Percentiles rank a stretch among this genome's conserved stretches.
Conservation (phyloP, 1,140 invertebrate genomes). For the Solenopsis invicta region DNA sequence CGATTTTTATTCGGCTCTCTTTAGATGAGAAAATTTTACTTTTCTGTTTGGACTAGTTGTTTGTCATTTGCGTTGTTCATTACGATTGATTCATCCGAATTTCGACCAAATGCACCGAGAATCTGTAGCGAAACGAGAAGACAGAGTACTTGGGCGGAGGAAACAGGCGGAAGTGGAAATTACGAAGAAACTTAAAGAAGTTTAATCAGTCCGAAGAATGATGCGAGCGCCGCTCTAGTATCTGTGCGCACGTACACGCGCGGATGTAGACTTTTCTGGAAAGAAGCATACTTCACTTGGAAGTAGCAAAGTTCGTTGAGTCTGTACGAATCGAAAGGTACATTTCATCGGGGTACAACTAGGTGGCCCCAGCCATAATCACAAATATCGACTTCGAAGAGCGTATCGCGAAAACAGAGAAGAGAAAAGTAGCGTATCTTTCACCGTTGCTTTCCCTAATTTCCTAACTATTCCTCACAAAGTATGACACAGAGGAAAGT, state of each 20-base stretch:
- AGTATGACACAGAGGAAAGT: background rate
- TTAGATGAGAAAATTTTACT: conserved; percentile 13
- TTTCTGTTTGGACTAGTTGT: conserved; percentile 36
- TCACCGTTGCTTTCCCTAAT: conserved; percentile 37
- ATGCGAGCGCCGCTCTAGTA: conserved; percentile 17
- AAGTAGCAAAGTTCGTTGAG: conserved; percentile 57
- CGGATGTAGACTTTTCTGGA: conserved; percentile 23
- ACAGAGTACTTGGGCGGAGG: conserved; percentile 24
- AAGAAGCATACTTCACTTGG: conserved; percentile 57
- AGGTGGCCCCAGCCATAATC: conserved; percentile 43
- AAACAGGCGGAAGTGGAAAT: conserved; percentile 61
- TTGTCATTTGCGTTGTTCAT: conserved; percentile 52
- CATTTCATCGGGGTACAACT: conserved; percentile 47
- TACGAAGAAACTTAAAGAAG: conserved; percentile 55
- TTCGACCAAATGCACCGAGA: conserved; percentile 19
- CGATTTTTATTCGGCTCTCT: conserved; percentile 34
- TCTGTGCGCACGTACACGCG: conserved; percentile 41
- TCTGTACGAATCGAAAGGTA: conserved; percentile 54
- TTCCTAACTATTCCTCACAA: background rate
- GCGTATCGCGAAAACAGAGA: conserved; percentile 16
- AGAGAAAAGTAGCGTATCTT: conserved; percentile 10
- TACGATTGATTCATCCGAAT: conserved; percentile 36
- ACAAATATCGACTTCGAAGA: conserved; percentile 47
- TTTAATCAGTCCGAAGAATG: conserved; percentile 70
- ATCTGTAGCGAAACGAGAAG: conserved; percentile 35